Conservation (phyloP, 2,113 vertebrate species). For the Excalfactoria chinensis region DNA sequence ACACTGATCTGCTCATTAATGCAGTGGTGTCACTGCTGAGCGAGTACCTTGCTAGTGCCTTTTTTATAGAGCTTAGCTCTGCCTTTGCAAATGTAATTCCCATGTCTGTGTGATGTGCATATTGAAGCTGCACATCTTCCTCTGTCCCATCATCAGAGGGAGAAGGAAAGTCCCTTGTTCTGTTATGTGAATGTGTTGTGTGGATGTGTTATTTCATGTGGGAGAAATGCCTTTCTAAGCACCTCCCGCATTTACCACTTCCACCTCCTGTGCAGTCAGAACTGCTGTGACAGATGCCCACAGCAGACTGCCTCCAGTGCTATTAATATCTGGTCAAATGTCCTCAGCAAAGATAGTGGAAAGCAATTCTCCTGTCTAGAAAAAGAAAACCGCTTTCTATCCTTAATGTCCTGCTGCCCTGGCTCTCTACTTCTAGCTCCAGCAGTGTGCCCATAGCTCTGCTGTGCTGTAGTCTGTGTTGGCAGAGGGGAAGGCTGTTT, state of each 20-base stretch:
- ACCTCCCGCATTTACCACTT: neutral
- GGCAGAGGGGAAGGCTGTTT: fast-evolving
- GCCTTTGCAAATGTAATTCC: neutral
- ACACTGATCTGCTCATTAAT: fast-evolving
- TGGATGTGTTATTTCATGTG: neutral
- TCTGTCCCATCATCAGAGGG: neutral
- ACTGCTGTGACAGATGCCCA: fast-evolving
- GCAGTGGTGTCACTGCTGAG: neutral
- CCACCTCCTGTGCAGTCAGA: fast-evolving
- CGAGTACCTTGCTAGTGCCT: neutral
- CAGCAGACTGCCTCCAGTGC: fast-evolving
- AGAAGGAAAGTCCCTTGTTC: neutral
- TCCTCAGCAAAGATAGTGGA: neutral
- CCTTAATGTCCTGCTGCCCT: neutral
- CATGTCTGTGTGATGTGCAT: fast-evolving
- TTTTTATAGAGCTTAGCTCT: neutral
- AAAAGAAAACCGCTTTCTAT: neutral
- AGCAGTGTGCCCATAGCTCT: neutral
- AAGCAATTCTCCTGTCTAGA: neutral
- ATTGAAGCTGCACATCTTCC: neutral
- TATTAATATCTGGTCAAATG: fast-evolving
- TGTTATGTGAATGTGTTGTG: fast-evolving
- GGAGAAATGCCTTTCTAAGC: neutral
- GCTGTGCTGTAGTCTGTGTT: neutral
- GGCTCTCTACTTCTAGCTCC: fast-evolving